These are phyloP conservation scores for Rhingia rostrata DNA, from an alignment of 2,888 invertebrate genomes.

Conservation along the genomic window DNA sequence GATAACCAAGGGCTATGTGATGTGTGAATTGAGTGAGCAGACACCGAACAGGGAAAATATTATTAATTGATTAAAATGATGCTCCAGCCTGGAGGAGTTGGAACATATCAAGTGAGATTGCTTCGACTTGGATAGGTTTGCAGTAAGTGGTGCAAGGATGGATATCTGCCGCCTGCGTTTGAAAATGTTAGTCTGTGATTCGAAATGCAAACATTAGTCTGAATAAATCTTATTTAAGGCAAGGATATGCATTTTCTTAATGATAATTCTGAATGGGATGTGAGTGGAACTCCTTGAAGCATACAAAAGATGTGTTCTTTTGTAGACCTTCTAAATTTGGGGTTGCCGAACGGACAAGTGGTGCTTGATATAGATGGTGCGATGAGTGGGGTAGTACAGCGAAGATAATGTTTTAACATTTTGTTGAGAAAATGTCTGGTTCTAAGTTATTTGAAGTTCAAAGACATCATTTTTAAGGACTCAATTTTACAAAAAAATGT, in stretches of 20 bases:
- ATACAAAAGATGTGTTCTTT: not conserved
- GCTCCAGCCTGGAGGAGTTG: constrained; percentile 28
- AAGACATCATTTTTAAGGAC: too few species aligned
- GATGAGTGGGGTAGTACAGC: too few species aligned
- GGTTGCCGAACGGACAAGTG: not conserved
- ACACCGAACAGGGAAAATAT: constrained; percentile 58
- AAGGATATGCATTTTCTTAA: constrained; percentile 26
- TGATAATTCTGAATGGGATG: constrained; percentile 16
- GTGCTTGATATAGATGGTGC: not conserved
- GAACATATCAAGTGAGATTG: constrained; percentile 19
- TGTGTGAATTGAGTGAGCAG: constrained; percentile 60
- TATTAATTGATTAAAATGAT: constrained; percentile 71
- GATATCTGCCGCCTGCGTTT: not conserved
- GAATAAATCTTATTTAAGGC: constrained; percentile 17
- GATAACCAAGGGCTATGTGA: constrained; percentile 40
- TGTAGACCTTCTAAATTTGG: not conserved
- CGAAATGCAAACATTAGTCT: constrained; percentile 14
- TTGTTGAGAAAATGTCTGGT: too few species aligned
- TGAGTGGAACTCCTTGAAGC: constrained; percentile 7
- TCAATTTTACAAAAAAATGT: too few species aligned
- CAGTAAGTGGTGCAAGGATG: constrained; percentile 14
- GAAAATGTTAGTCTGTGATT: constrained; percentile 25
- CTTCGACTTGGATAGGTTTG: constrained; percentile 15
- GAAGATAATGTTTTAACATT: too few species aligned
- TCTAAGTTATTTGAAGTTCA: too few species aligned